Evolutionary conservation across 2,797 vertebrate species (phyloP).

Genomic region (Megalops cyprinoides): DNA sequence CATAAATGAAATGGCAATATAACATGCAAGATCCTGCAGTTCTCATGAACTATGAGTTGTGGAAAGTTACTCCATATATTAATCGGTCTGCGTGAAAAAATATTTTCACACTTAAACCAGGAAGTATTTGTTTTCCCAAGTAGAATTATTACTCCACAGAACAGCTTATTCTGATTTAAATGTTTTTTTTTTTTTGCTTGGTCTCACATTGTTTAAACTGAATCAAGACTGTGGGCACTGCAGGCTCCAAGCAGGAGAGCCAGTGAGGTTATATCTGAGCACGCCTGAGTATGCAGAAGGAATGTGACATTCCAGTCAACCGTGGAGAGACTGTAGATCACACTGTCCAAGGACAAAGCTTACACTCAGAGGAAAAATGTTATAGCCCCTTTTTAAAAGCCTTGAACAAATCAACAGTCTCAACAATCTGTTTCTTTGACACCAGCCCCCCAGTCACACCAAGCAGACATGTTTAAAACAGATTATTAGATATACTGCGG

Average conservation of each 20-base stretch:
- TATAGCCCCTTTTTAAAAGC: slow-evolving; percentile 67
- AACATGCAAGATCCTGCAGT: too few relatives aligned
- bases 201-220: not conserved
- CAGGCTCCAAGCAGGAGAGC: slow-evolving; percentile 34
- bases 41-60: too few relatives aligned
- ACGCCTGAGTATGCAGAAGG: slow-evolving; percentile 62
- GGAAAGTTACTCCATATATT: too few relatives aligned
- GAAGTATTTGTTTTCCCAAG: too few relatives aligned
- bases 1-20: too few relatives aligned
- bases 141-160: too few relatives aligned
- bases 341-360: slow-evolving; percentile 71
- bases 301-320: slow-evolving; percentile 72
- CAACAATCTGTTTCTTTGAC: slow-evolving; percentile 52
- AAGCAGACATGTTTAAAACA: slow-evolving; percentile 63
- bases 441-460: slow-evolving; percentile 52
- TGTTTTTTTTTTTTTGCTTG: not conserved
- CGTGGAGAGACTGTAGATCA: slow-evolving; percentile 71
- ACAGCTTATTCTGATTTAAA: not conserved
- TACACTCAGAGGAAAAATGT: slow-evolving; percentile 67
- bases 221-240: not conserved
- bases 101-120: too few relatives aligned
- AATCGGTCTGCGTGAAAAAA: too few relatives aligned
- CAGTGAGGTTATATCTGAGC: slow-evolving; percentile 36
- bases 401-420: slow-evolving; percentile 74
- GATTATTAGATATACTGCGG: not conserved